Conservation (phyloP, 92 coral and sea anemone genomes). For the Bergia puertoricense region DNA sequence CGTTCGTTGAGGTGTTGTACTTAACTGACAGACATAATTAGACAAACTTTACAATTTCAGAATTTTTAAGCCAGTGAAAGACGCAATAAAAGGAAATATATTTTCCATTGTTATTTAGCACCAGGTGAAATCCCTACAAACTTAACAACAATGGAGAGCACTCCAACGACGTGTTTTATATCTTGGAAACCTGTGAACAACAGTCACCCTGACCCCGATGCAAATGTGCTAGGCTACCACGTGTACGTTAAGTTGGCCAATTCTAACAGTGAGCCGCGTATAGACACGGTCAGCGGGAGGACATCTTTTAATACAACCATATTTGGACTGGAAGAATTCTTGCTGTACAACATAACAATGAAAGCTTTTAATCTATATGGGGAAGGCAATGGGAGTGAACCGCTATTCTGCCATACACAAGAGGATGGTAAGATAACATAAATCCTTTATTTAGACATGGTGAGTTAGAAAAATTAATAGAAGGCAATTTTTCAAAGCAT, state of each 20-base stretch:
- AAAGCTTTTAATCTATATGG: constrained; percentile 28
- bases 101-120: not conserved
- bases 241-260: constrained; percentile 2
- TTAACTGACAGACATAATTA: not conserved
- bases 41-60: not conserved
- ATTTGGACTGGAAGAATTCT: constrained; percentile 26
- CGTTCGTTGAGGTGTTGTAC: too few species aligned
- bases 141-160: not conserved
- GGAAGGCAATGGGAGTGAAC: constrained; percentile 35
- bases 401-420: constrained; percentile 8
- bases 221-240: constrained; percentile 1
- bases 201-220: constrained; percentile 35
- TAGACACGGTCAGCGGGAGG: constrained; percentile 9
- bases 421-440: constrained; percentile 28
- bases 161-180: constrained; percentile 13
- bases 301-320: constrained; percentile 15
- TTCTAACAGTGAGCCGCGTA: not conserved
- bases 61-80: too few species aligned
- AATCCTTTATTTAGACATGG: too few species aligned
- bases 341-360: constrained; percentile 31
- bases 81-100: too few species aligned
- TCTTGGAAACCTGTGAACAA: constrained; percentile 31
- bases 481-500: too few species aligned
- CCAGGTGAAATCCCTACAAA: constrained; percentile 33
- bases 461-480: too few species aligned